Percentiles rank a stretch among this genome's conserved stretches.
phyloP scores from a whole-genome alignment of 1,140 invertebrate species.

The Pseudomyrmex cubaensis region DNA sequence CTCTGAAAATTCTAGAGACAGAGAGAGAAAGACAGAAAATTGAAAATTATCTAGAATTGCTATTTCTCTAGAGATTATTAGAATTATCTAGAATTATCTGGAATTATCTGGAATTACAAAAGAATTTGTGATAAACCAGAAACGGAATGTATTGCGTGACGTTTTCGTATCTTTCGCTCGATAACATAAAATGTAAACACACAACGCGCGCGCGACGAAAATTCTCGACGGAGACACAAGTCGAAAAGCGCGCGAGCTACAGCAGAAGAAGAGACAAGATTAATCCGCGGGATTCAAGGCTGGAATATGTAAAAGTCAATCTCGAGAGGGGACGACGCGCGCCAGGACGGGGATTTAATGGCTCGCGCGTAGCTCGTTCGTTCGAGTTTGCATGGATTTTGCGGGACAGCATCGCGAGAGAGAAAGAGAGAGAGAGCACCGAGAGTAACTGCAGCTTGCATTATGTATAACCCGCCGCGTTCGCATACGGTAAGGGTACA shows the following conservation, averaged over 20 bases:
- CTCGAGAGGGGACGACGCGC: background rate
- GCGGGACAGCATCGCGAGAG: background rate
- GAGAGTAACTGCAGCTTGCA: constrained; percentile 13
- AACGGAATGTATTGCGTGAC: too few relatives aligned
- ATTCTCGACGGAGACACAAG: background rate
- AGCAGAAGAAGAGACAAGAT: constrained; percentile 7
- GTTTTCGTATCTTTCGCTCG: too few relatives aligned
- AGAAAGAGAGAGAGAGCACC: background rate
- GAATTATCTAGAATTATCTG: too few relatives aligned
- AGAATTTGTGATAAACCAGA: background rate
- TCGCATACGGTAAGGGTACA: background rate
- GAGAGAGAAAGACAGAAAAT: too few relatives aligned
- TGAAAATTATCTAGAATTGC: too few relatives aligned
- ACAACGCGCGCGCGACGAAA: background rate
- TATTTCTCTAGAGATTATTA: too few relatives aligned
- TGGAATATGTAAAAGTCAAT: constrained; percentile 49
- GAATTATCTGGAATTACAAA: too few relatives aligned
- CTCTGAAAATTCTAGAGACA: too few relatives aligned
- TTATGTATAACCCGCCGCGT: constrained; percentile 38
- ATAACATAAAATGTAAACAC: background rate
- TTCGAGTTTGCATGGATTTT: constrained; percentile 20
- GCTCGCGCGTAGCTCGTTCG: constrained; percentile 12
- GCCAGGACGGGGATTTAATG: constrained; percentile 36
- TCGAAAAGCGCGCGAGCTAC: background rate
- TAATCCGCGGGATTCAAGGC: constrained; percentile 31